Base-by-base conservation (phyloP, 2,888 invertebrate species). In the Cephus pygmeus region DNA sequence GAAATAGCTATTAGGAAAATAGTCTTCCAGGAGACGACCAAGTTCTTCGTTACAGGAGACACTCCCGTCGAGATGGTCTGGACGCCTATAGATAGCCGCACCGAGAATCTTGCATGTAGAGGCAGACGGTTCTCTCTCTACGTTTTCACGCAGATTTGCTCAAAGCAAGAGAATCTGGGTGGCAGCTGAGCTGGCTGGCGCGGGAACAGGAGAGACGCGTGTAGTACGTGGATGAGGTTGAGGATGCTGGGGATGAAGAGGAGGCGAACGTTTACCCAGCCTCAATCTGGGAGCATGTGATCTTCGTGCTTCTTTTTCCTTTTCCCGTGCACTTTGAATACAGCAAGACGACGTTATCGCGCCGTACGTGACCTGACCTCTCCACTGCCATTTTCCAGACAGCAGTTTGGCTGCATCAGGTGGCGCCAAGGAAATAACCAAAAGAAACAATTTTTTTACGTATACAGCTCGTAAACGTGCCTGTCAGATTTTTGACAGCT, bases 201-300 rank as follows among this genome's bases (percentile, higher is more conserved):
- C 69, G 69, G 69, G 69, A 9, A 33, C 11, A 40, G 40, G 6
- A 1, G 15, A 40, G 15, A 3, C 40, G 40, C 15, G 40, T 40
- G 40, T 6, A 40, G 40, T 40, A 40, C 40, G 15, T 79, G 78
- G 76, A 79, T 76, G 78, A 73, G 78, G 34, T 71, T 77, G 76
- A 73, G 75, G 76, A 79, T 81, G 78, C 75, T 76, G 78, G 40
- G 83, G 83, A 77, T 79, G 81, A 82, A 86, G 86, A 84, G 84
- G 69, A 33, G 6, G 40, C 40, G 87, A 88, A 85, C 86, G 88
- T 89, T 89, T 88, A 86, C 86, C 87, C 85, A 87, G 85, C 87
- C 86, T 88, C 89, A 88, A 90, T 89, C 88, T 87, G 84, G 85
- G 79, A 81, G 85, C 84, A 82, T 87, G 88, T 85, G 88, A 88